Conservation (phyloP, 2,113 vertebrate species). For the Zosterops borbonicus region DNA sequence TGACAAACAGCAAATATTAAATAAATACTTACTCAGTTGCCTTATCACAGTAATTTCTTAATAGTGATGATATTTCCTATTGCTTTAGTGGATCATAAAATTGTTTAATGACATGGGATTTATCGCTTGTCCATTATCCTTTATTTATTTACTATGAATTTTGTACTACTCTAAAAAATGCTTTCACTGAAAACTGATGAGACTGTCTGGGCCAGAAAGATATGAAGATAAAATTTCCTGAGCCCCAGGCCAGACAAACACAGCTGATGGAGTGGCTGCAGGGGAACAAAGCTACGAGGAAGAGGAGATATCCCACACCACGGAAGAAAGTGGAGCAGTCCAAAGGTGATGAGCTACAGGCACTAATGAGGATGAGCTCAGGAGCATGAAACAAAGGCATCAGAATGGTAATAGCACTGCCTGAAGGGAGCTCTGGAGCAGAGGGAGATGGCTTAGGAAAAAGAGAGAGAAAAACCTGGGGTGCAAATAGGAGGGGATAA, state of each 20-base stretch:
- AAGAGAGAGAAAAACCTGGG: neutral
- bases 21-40: neutral
- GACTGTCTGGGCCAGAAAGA: neutral
- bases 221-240: neutral
- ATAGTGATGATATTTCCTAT: neutral
- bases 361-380: neutral
- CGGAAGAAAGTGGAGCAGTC: neutral
- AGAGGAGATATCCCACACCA: fast-evolving
- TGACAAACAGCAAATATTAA: neutral
- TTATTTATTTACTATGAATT: neutral
- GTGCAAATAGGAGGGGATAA: neutral
- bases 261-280: neutral
- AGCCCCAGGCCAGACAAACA: neutral
- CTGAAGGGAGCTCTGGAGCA: neutral
- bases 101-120: neutral
- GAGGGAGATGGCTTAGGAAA: neutral
- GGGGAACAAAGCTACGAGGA: neutral
- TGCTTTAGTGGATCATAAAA: neutral
- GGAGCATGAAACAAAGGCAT: neutral
- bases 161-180: neutral
- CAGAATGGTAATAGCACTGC: neutral
- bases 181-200: neutral
- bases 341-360: neutral
- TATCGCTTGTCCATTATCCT: neutral
- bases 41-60: neutral